Evolutionary conservation across 1,140 invertebrate genomes (phyloP), one percentile per base, ranked within the genome.

Genomic region (Triops longicaudatus): DNA sequence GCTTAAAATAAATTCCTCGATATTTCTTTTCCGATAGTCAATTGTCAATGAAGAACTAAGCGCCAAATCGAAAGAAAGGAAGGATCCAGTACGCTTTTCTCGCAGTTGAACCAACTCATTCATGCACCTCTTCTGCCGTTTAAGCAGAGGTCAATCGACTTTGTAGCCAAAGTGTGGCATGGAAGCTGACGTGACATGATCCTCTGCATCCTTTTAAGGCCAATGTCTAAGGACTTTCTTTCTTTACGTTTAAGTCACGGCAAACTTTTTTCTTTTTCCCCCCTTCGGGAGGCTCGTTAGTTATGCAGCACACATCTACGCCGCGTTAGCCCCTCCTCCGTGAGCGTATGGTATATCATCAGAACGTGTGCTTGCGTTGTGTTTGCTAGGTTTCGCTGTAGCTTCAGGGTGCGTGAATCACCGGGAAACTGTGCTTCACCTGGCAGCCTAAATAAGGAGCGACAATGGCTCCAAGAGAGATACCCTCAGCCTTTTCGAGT

Each of bases 401-500:
- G 50, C 22, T 63, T 63, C 50, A 17, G 50, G 50, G 10, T 63
- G 50, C 50, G 50, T 63, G 50, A 63, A 63, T 63, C 50, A 63
- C 22, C 50, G 50, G 50, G 50, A 63, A 63, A 14, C 50, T 63
- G 50, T 63, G 50, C 22, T 63, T 63, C 50, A 63, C 50, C 50
- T 63, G 31, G 50, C 50, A 63, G 50, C 50, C 50, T 63, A 63
- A 63, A 63, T 63, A 63, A 63, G 50, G 50, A 63, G 50, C 50
- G 50, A 63, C 50, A 63, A 63, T 22, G 50, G 50, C 50, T 63
- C 50, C 31, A 37, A 63, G 50, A 63, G 50, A 63, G 50, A 63
- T 5, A 63, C 50, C 50, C 50, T 63, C 50, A 63, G 50, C 50
- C 14, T 63, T 22, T 63, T 5, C 50, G 22, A 63, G 50, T 63